These are phyloP conservation scores for Cuculus canorus DNA, from an alignment of 2,797 vertebrate genomes.

Conservation along the genomic window DNA sequence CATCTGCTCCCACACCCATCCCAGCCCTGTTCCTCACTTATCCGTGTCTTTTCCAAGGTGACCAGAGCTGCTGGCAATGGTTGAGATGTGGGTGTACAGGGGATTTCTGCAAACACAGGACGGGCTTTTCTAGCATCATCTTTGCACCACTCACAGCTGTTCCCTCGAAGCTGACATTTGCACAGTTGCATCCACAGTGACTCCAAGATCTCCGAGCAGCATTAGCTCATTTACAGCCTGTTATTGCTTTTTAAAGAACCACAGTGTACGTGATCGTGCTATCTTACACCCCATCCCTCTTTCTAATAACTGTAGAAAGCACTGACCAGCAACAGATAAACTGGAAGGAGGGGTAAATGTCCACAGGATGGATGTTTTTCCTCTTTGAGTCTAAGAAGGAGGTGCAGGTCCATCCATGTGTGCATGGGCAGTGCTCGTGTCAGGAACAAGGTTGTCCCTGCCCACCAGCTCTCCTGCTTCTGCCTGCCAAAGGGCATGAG, in stretches of 20 bases:
- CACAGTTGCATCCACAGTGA: neutral
- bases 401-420: neutral
- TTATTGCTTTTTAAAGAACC: neutral
- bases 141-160: neutral
- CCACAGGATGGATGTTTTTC: neutral
- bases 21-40: neutral
- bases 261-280: fast-evolving
- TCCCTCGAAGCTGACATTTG: slow-evolving; percentile 1
- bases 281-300: neutral
- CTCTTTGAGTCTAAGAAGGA: neutral
- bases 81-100: fast-evolving
- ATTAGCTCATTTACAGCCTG: neutral
- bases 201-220: neutral
- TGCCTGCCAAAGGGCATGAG: neutral
- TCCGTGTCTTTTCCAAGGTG: neutral
- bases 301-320: neutral
- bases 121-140: neutral
- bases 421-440: too few relatives aligned
- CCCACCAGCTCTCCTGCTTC: neutral
- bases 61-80: neutral
- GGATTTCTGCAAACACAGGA: neutral
- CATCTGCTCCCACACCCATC: fast-evolving
- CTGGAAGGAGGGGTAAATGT: neutral
- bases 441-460: too few relatives aligned
- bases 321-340: neutral